Base-by-base conservation (phyloP, 2,113 vertebrate species). In the Nipponia nippon region DNA sequence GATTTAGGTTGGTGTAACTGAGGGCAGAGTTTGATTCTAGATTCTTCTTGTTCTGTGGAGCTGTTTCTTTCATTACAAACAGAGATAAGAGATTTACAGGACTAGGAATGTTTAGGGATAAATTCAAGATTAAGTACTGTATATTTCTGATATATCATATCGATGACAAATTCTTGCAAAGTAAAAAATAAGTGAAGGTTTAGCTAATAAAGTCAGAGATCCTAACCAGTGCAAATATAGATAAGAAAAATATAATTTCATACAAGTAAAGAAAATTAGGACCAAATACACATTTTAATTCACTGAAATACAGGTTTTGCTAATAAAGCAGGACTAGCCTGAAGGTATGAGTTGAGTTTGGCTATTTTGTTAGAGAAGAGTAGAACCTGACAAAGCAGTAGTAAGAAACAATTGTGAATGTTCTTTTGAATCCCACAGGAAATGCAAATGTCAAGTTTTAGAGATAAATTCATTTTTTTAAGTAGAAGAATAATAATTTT, bases 401-500 rank as follows among this genome's bases (percentile, higher is more conserved):
- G 34, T 17, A 80, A 58, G 38, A 79, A 69, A 5, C 62, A 72
- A 75, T 65, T 71, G 22, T 56, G 65, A 82, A 72, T 0, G 1
- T 53, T 78, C 52, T 78, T 84, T 71, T 61, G 52, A 94, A 90
- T 76, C 36, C 19, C 72, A 67, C 13, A 84, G 86, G 52, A 92
- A 87, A 87, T 47, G 44, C 18, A 66, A 63, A 89, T 49, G 59
- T 32, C 30, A 89, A 78, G 29, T 27, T 87, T 87, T 80, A 90
- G 38, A 87, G 44, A 83, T 34, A 83, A 93, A 86, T 49, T 72
- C 4, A 66, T 69, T 96, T 69, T 96, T 95, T 87, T 63, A 72
- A 56, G 40, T 95, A 91, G 23, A 96, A 95, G 87, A 95, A 92
- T 89, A 94, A 42, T 77, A 42, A 50, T 78, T 92, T 91, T 53